These are phyloP conservation scores for Pollenia angustigena DNA, from an alignment of 2,888 invertebrate genomes.

Conservation along the genomic window DNA sequence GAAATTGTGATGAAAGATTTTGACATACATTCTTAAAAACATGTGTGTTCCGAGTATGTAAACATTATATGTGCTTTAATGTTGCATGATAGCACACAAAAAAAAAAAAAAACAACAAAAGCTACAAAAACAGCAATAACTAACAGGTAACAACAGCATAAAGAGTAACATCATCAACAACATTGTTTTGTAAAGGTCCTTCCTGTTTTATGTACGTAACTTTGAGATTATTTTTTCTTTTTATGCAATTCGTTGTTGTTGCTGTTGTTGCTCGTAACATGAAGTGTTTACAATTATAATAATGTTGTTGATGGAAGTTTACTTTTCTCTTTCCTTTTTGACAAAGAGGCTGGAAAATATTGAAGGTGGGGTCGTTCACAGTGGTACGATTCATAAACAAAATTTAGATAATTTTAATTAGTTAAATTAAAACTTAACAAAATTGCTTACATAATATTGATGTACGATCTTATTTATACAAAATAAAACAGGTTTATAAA, in stretches of 20 bases:
- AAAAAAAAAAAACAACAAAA: constrained; percentile 41
- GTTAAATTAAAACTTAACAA: too few relatives aligned
- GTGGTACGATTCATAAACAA: too few relatives aligned
- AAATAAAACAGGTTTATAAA: too few relatives aligned
- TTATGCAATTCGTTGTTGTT: constrained; percentile 25
- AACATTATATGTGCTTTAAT: constrained; percentile 43
- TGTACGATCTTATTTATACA: too few relatives aligned
- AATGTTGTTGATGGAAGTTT: constrained; percentile 61
- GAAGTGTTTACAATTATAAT: constrained; percentile 71
- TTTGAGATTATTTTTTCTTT: constrained; percentile 16
- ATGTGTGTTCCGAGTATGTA: not conserved
- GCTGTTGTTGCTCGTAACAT: constrained; percentile 32
- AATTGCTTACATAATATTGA: too few relatives aligned
- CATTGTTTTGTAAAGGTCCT: constrained; percentile 50
- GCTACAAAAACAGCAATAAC: not conserved
- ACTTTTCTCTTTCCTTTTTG: constrained; percentile 23
- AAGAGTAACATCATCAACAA: constrained; percentile 46
- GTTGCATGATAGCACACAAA: constrained; percentile 32
- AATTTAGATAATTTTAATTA: too few relatives aligned
- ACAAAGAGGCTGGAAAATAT: not conserved
- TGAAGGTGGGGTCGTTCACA: not conserved
- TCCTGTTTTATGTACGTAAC: constrained; percentile 16
- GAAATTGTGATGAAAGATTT: constrained; percentile 57
- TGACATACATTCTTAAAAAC: constrained; percentile 9
- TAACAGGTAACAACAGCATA: not conserved